Percentiles rank a stretch among this genome's conserved stretches.
phyloP scores from a whole-genome alignment of 1,140 invertebrate species.

The Zaprionus nigranus region DNA sequence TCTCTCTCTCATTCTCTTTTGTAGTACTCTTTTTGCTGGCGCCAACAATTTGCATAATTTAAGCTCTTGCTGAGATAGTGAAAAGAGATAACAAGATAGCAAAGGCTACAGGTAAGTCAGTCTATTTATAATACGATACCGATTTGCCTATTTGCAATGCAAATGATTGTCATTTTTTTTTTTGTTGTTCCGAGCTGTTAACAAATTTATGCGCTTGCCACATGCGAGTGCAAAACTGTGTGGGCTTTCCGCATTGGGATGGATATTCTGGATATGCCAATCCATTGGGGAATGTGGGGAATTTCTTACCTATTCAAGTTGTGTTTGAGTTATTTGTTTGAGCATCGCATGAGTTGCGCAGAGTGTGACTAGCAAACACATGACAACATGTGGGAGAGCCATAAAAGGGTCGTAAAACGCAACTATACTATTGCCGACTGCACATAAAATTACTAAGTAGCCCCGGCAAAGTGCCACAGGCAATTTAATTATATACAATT shows the following conservation, averaged over 20 bases:
- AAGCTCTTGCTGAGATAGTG: conserved; percentile 56
- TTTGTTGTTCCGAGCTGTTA: conserved; percentile 39
- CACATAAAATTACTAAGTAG: conserved; percentile 37
- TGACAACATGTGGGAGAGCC: conserved; percentile 40
- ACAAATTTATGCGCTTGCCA: conserved; percentile 63
- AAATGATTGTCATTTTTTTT: conserved; percentile 32
- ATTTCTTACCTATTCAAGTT: conserved; percentile 56
- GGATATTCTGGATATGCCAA: conserved; percentile 30
- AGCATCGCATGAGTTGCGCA: neutral
- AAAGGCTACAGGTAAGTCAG: conserved; percentile 60
- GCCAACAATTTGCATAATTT: conserved; percentile 79
- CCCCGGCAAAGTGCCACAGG: conserved; percentile 1
- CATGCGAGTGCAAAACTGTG: conserved; percentile 50
- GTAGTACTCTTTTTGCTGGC: conserved; percentile 67
- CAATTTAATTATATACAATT: conserved; percentile 25
- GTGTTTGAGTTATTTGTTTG: conserved; percentile 26
- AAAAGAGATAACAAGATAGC: conserved; percentile 50
- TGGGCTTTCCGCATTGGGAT: conserved; percentile 32
- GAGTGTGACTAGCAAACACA: conserved; percentile 16
- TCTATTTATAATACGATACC: conserved; percentile 38
- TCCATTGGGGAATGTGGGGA: conserved; percentile 53
- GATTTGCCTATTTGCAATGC: conserved; percentile 61
- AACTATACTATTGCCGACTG: conserved; percentile 21
- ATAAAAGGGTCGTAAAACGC: conserved; percentile 45
- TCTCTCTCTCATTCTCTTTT: conserved; percentile 30